Evolutionary conservation across 2,113 vertebrate species (phyloP).

Genomic region (Ardeotis arabs): DNA sequence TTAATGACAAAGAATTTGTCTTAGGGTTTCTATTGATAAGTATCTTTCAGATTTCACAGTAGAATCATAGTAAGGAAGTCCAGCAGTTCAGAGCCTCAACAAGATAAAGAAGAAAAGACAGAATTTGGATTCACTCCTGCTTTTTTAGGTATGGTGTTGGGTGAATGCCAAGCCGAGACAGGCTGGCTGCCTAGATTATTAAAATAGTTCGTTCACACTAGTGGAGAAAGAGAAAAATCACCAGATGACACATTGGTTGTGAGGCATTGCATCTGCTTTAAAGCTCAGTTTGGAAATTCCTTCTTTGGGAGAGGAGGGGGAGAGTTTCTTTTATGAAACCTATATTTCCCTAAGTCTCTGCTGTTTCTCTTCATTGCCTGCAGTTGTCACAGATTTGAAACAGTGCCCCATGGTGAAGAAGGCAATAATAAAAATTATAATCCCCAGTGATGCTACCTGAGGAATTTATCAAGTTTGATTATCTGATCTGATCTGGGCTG

Average conservation of each 20-base stretch:
- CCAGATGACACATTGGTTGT: neutral
- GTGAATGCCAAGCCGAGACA: neutral
- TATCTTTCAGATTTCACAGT: neutral
- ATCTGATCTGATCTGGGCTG: neutral
- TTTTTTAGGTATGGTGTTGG: neutral
- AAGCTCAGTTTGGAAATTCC: neutral
- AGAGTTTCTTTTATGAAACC: neutral
- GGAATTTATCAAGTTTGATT: neutral
- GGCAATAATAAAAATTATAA: neutral
- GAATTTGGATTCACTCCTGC: neutral
- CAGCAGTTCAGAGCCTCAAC: neutral
- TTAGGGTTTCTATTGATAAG: neutral
- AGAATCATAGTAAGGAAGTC: neutral
- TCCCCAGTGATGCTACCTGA: neutral
- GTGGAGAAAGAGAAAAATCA: neutral
- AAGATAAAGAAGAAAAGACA: neutral
- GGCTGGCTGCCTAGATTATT: constrained; percentile 28
- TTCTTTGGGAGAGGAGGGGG: neutral
- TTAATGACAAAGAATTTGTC: neutral
- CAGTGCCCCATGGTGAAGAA: neutral
- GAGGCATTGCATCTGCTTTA: neutral
- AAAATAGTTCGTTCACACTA: neutral
- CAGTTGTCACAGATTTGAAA: neutral
- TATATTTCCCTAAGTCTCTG: neutral
- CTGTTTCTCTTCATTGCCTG: neutral